phyloP scores from a whole-genome alignment of 2,888 invertebrate genomes.

The Calameuta pallipes region DNA sequence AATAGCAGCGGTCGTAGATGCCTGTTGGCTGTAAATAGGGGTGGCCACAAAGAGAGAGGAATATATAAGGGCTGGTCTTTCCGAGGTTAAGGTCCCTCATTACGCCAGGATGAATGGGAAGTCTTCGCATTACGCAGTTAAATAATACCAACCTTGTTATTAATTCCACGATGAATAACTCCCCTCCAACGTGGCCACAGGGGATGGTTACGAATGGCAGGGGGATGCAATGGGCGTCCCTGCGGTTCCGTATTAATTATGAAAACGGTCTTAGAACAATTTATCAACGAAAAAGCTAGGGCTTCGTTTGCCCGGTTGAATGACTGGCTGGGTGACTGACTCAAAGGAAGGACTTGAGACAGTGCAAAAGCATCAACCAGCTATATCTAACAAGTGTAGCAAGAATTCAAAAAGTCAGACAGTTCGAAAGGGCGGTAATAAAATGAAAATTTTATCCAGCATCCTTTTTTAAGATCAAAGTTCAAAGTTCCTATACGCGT shows the following conservation, averaged over 20 bases:
- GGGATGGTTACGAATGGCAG: not conserved
- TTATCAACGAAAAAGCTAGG: slow-evolving; percentile 8
- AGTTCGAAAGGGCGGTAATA: no score
- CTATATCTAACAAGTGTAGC: no score
- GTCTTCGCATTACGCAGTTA: slow-evolving; percentile 24
- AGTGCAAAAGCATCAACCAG: no score
- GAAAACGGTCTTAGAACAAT: slow-evolving; percentile 8
- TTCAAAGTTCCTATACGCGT: no score
- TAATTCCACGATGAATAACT: slow-evolving; percentile 22
- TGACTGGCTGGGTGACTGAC: no score
- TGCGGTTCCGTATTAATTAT: slow-evolving; percentile 19
- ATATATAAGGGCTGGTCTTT: no score
- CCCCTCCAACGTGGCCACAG: no score
- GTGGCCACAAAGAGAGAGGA: not conserved
- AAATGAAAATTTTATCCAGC: no score
- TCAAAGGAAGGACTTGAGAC: no score
- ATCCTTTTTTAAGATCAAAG: no score
- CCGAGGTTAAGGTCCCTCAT: slow-evolving; percentile 1
- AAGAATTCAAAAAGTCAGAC: no score
- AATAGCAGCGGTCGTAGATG: not conserved
- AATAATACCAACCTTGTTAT: slow-evolving; percentile 24
- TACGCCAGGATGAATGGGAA: slow-evolving; percentile 22
- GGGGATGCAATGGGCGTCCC: not conserved
- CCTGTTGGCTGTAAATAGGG: not conserved
- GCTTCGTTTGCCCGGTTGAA: not conserved